phyloP scores from a whole-genome alignment of 2,888 invertebrate species.

The Melieria omissa region DNA sequence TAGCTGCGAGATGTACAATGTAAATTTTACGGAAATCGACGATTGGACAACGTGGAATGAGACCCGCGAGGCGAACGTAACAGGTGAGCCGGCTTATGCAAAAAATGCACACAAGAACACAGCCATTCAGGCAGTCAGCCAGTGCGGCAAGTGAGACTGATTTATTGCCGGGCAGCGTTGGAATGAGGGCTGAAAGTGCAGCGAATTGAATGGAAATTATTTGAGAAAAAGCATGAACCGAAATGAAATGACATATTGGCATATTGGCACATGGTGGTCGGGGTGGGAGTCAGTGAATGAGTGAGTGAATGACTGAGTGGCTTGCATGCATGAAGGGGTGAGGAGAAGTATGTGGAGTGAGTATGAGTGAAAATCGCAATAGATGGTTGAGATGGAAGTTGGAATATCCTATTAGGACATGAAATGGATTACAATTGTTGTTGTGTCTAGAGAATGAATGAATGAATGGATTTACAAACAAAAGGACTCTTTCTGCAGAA shows the following conservation, averaged over 20 bases:
- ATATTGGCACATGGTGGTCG: background rate
- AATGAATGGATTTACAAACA: too few relatives aligned
- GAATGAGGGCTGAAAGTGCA: background rate
- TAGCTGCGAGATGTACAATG: slow-evolving; percentile 68
- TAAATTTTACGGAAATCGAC: slow-evolving; percentile 58
- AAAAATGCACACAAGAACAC: background rate
- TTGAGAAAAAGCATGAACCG: background rate
- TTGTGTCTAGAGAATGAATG: too few relatives aligned
- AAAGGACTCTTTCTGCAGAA: too few relatives aligned
- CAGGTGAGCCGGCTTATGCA: slow-evolving; percentile 48
- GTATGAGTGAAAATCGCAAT: too few relatives aligned
- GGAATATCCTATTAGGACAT: too few relatives aligned
- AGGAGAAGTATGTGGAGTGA: too few relatives aligned
- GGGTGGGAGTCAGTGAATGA: background rate
- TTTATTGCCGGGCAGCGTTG: slow-evolving; percentile 3
- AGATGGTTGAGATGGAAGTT: too few relatives aligned
- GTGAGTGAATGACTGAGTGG: background rate
- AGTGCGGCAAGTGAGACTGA: background rate
- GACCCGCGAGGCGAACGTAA: slow-evolving; percentile 48
- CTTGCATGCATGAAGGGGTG: too few relatives aligned
- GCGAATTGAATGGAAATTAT: slow-evolving; percentile 8
- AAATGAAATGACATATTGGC: too few relatives aligned
- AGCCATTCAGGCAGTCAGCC: too few relatives aligned
- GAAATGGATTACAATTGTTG: too few relatives aligned
- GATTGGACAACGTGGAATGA: slow-evolving; percentile 56